Evolutionary conservation across 2,113 vertebrate species (phyloP).

Genomic region (Apeltes quadracus): DNA sequence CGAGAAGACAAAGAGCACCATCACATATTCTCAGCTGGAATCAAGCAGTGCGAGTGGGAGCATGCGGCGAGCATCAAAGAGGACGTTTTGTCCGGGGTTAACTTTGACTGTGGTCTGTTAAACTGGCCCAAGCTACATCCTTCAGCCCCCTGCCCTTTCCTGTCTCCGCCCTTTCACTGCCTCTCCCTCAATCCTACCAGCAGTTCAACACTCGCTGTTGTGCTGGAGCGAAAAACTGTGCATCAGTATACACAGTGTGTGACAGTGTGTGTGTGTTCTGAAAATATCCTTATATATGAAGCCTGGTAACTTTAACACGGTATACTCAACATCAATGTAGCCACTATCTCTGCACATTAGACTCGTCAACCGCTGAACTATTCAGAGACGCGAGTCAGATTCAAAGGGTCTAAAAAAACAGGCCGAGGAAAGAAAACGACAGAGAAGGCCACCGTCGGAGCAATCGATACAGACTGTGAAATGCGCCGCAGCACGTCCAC

Average conservation of each 20-base stretch:
- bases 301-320: background rate
- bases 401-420: background rate
- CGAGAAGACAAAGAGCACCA: background rate
- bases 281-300: background rate
- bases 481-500: conserved; percentile 18
- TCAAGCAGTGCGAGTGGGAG: too few species aligned
- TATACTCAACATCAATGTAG: background rate
- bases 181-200: conserved; percentile 33
- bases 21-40: background rate
- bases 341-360: background rate
- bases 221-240: background rate
- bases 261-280: background rate
- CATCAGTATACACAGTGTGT: background rate
- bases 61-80: background rate
- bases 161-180: conserved; percentile 33
- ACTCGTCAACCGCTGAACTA: background rate
- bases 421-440: background rate
- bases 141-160: conserved; percentile 37
- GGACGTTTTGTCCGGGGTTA: background rate
- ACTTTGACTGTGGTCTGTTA: background rate
- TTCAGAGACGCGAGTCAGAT: background rate
- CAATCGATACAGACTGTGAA: background rate
- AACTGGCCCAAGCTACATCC: conserved; percentile 10
- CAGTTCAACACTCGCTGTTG: conserved; percentile 50
- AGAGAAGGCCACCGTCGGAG: conserved; percentile 1